Base-by-base conservation (phyloP, 2,113 vertebrate genomes). In the Spizaetus ornatus region DNA sequence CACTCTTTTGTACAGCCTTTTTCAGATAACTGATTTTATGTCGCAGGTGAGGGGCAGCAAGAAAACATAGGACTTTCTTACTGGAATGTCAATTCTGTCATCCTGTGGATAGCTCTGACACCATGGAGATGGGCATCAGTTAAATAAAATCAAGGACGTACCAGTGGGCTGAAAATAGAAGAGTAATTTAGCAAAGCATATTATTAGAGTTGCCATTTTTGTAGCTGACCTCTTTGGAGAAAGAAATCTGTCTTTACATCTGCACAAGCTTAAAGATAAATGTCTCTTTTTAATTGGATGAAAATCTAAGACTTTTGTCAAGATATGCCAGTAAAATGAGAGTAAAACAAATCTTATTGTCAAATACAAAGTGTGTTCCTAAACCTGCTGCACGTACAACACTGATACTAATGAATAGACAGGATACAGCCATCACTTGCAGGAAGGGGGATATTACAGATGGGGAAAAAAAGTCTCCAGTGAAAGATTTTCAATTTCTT, bases 401-500 rank as follows among this genome's bases (percentile, higher is more conserved):
- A 3, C 48, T 47, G 32, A 67, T 48, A 27, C 9, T 82, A 78
- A 38, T 15, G 19, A 72, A 34, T 1, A 45, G 20, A 42, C 9
- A 47, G 47, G n/a, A 38, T 40, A 42, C 42, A 79, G 12, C 62
- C 34, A 27, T 17, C 36, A 43, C 29, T n/a, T 77, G 48, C 45
- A 86, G 86, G 67, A 93, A 53, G 13, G 10, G 20, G 9, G 27
- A 52, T 50, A 42, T 87, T 93, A 91, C 63, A 85, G 70, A 42
- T 69, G 55, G 18, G 13, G 67, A 74, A 86, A 48, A 91, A 94
- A 96, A 65, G 43, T 88, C 65, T 96, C 50, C 22, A 61, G 70
- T 73, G 88, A 50, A 88, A 96, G 47, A 58, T 55, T 91, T 95
- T 89, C 19, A 74, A 11, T 90, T 94, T 88, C 55, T 88, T 48